Evolutionary conservation across 2,888 invertebrate species (phyloP).

Genomic region (Eupithecia abbreviata): DNA sequence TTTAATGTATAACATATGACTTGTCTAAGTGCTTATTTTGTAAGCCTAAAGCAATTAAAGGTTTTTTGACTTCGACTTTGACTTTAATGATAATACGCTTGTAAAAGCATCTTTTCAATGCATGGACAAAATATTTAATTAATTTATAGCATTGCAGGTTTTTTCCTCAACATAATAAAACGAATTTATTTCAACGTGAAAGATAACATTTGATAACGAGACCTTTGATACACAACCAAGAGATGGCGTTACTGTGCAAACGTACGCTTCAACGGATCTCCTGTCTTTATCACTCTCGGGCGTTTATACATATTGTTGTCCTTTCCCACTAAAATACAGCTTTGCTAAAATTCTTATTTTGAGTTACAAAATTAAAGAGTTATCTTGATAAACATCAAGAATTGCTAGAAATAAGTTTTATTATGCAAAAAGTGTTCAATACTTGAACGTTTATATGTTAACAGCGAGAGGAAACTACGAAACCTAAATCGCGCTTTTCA

Average conservation of each 20-base stretch:
- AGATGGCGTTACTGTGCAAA: conserved; percentile 24
- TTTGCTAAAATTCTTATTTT: background rate
- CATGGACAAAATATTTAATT: too few species aligned
- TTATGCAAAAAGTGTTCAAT: conserved; percentile 14
- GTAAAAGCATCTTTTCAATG: too few species aligned
- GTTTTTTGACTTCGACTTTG: too few species aligned
- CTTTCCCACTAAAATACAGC: background rate
- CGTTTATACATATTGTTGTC: conserved; percentile 9
- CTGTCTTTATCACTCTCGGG: conserved; percentile 17
- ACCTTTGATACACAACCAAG: background rate
- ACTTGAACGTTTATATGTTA: background rate
- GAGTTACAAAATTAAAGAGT: background rate
- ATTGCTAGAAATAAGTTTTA: background rate
- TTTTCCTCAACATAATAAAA: too few species aligned
- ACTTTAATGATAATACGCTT: too few species aligned
- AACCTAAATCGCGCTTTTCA: conserved; percentile 22
- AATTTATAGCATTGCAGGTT: too few species aligned
- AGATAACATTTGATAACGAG: background rate
- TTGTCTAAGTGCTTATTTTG: too few species aligned
- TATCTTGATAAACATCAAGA: background rate
- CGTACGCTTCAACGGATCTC: background rate
- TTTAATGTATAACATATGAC: too few species aligned
- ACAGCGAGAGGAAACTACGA: background rate
- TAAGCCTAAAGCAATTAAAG: too few species aligned
- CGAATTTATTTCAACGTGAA: background rate